A percentile compares a stretch with the other conserved stretches of the same genome.
These are phyloP conservation scores for Corapipo altera DNA, from an alignment of 2,113 vertebrate genomes.

Conservation along the genomic window DNA sequence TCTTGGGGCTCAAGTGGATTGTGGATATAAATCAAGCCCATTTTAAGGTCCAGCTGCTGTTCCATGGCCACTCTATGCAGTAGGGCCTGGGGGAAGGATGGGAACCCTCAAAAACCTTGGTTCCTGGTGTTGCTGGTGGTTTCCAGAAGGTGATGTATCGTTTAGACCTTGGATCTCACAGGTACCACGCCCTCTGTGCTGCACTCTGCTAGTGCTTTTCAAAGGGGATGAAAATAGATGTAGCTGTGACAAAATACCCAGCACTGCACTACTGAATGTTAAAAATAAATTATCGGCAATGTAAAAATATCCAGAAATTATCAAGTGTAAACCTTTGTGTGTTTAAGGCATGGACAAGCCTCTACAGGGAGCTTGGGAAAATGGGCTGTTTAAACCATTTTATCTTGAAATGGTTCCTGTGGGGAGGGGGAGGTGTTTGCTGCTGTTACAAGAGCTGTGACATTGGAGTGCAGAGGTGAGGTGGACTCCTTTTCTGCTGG, in stretches of 20 bases:
- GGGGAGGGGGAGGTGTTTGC: background rate
- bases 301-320: too few relatives aligned
- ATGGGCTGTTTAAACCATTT: background rate
- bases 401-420: background rate
- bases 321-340: background rate
- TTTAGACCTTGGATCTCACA: background rate
- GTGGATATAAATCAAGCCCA: fast-evolving
- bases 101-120: background rate
- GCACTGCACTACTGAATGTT: background rate
- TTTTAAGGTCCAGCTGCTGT: background rate
- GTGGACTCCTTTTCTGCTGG: background rate
- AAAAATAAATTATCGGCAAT: background rate
- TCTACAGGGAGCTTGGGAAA: background rate
- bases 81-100: fast-evolving
- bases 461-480: background rate
- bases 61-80: background rate
- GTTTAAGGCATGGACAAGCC: background rate
- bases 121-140: background rate
- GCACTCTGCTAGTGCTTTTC: background rate
- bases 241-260: background rate
- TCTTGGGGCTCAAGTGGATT: background rate
- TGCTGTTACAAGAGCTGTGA: background rate
- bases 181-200: background rate
- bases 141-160: background rate
- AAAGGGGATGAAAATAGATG: background rate